phyloP scores from a whole-genome alignment of 2,113 vertebrate species.

The Saccopteryx leptura region DNA sequence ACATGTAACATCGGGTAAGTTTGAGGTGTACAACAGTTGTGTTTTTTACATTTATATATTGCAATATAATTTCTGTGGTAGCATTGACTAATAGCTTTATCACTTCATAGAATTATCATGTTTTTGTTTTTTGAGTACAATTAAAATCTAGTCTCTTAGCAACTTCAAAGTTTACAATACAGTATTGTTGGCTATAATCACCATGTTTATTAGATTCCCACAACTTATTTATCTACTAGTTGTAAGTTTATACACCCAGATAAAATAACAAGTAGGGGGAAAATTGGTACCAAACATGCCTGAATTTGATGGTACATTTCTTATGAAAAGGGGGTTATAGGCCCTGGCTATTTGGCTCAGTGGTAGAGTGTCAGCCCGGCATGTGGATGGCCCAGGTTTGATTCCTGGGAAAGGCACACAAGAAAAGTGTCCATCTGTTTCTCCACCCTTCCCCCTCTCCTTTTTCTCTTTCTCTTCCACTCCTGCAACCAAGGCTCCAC shows the following conservation, averaged over 20 bases:
- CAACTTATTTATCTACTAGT: not conserved
- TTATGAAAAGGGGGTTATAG: not conserved
- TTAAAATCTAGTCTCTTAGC: not conserved
- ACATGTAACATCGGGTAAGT: not conserved
- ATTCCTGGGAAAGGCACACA: no score
- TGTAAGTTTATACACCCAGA: not conserved
- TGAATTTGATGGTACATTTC: not conserved
- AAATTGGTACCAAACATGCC: no score
- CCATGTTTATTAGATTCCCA: not conserved
- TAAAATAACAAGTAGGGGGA: not conserved
- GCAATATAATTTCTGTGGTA: not conserved
- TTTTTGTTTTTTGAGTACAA: not conserved
- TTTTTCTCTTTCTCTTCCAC: no score
- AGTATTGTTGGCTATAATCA: not conserved
- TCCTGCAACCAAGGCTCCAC: no score
- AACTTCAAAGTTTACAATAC: not conserved
- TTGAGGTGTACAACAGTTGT: not conserved
- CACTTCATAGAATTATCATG: not conserved
- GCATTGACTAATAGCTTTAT: not conserved
- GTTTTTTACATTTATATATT: not conserved
- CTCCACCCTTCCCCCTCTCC: no score
- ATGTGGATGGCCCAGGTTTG: no score
- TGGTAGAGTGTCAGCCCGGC: no score
- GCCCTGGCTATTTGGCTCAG: no score
- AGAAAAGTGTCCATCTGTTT: no score